Conservation (phyloP, 2,888 invertebrate genomes). For the Watsonalla cultraria region DNA sequence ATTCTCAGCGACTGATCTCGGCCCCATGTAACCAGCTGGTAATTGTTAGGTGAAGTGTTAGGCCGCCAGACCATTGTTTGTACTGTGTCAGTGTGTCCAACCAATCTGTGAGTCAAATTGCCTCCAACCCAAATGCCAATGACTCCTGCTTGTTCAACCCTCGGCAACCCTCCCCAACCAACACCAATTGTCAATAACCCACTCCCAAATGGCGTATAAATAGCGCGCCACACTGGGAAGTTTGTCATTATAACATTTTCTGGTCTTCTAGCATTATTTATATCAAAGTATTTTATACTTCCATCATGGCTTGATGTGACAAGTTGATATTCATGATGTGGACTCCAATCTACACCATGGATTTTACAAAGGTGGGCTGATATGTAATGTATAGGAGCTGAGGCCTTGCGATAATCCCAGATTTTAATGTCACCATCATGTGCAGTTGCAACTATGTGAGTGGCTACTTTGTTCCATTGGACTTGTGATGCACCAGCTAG, state of each 20-base stretch:
- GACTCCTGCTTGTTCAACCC: constrained; percentile 87
- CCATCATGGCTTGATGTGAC: constrained; percentile 97
- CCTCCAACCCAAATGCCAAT: constrained; percentile 76
- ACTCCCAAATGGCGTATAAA: constrained; percentile 95
- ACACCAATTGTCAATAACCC: constrained; percentile 95
- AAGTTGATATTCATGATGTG: constrained; percentile 88
- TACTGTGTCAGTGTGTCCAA: constrained; percentile 96
- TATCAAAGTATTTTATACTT: constrained; percentile 96
- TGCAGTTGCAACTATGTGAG: constrained; percentile 92
- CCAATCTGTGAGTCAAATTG: constrained; percentile 91
- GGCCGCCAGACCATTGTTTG: constrained; percentile 97
- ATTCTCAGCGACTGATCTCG: constrained; percentile 94
- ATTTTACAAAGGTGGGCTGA: constrained; percentile 94
- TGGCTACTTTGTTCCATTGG: constrained; percentile 93
- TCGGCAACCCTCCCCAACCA: constrained; percentile 86
- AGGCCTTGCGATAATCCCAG: constrained; percentile 95
- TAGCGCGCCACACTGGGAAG: constrained; percentile 94
- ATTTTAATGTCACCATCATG: constrained; percentile 97
- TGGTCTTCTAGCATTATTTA: constrained; percentile 89
- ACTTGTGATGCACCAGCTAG: constrained; percentile 95
- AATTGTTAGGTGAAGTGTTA: constrained; percentile 82
- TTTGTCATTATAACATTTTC: constrained; percentile 91
- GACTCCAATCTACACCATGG: constrained; percentile 97
- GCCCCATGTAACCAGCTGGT: constrained; percentile 96
- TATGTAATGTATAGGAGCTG: constrained; percentile 93